phyloP scores from a whole-genome alignment of 2,797 vertebrate species.

The Pseudocheirus occidentalis region DNA sequence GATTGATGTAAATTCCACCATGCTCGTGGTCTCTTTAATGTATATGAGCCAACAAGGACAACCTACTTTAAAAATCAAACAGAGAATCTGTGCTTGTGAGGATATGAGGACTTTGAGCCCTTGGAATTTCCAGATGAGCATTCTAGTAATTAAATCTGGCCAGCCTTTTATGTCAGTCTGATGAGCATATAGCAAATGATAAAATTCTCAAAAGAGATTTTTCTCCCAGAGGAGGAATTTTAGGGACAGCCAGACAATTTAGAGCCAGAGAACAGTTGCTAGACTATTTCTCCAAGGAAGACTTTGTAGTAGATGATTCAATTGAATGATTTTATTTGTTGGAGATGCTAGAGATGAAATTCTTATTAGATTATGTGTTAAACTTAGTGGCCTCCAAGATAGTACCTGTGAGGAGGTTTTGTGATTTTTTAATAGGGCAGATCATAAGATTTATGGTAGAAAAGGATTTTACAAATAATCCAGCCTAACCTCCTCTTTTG shows the following conservation, averaged over 20 bases:
- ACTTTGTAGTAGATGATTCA: background rate
- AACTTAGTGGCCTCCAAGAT: background rate
- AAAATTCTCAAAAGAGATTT: conserved; percentile 15
- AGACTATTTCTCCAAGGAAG: background rate
- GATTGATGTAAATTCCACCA: background rate
- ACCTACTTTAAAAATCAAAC: background rate
- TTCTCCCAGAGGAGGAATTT: conserved; percentile 47
- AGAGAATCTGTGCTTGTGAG: background rate
- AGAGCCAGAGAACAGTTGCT: background rate
- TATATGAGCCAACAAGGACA: conserved; percentile 25
- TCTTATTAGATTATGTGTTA: background rate
- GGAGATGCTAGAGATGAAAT: background rate
- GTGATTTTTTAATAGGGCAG: background rate
- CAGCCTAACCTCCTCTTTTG: background rate
- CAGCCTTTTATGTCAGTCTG: background rate
- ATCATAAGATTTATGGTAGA: background rate
- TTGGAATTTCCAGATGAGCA: background rate
- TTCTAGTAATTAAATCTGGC: background rate
- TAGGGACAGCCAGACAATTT: conserved; percentile 17
- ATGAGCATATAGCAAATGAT: background rate
- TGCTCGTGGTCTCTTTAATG: background rate
- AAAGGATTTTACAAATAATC: background rate
- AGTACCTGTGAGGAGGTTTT: background rate
- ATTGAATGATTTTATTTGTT: background rate
- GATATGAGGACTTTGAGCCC: conserved; percentile 35